Conservation (phyloP, 2,888 invertebrate species). For the Callyntrura guangdongensis region DNA sequence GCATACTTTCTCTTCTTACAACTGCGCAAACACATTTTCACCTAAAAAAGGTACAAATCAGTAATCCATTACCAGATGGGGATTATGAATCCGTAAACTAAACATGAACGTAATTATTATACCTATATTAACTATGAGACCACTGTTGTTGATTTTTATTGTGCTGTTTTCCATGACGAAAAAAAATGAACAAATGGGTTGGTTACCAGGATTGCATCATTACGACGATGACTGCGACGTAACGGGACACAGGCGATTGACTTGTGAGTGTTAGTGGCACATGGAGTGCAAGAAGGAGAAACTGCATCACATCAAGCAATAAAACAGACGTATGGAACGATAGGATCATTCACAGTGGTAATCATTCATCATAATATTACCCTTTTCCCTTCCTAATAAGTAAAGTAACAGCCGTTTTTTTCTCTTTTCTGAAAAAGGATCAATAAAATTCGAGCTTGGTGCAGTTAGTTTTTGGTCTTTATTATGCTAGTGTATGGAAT, state of each 20-base stretch:
- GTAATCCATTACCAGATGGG: background rate
- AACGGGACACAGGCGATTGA: constrained; percentile 34
- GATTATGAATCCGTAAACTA: background rate
- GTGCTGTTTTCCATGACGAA: constrained; percentile 34
- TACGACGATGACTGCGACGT: constrained; percentile 19
- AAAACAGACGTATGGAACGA: background rate
- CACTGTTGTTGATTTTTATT: background rate
- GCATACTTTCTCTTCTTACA: constrained; percentile 40
- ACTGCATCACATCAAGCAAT: constrained; percentile 6
- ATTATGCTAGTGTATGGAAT: constrained; percentile 30
- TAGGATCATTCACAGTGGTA: background rate
- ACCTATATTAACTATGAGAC: background rate
- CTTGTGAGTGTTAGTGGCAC: too few relatives aligned
- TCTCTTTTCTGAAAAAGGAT: background rate
- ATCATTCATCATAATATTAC: constrained; percentile 43
- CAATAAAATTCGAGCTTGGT: constrained; percentile 47
- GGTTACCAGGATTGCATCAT: constrained; percentile 40
- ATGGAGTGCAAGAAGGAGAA: background rate
- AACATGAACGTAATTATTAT: background rate
- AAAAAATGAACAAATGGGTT: constrained; percentile 38
- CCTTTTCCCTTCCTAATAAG: constrained; percentile 30
- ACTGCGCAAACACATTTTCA: background rate
- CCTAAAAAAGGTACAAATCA: background rate
- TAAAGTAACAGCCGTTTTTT: constrained; percentile 28
- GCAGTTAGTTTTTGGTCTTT: constrained; percentile 1